phyloP scores from a whole-genome alignment of 2,888 invertebrate species.

The Pachydiplax longipennis region DNA sequence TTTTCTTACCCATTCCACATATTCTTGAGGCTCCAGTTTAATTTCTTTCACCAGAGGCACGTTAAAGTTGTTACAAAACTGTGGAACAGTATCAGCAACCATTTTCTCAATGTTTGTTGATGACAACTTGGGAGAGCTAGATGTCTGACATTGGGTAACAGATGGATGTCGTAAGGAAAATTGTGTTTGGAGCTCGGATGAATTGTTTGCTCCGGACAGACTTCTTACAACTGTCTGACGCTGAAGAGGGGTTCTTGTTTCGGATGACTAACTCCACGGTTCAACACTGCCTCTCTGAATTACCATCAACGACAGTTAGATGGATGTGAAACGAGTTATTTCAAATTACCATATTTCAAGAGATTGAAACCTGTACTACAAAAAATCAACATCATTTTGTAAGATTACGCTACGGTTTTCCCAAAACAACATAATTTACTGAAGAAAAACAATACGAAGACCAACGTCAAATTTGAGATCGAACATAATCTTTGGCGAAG shows the following conservation, averaged over 20 bases:
- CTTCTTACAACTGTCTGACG: background rate
- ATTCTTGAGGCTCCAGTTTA: constrained; percentile 34
- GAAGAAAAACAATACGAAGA: background rate
- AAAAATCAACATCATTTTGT: background rate
- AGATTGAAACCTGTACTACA: background rate
- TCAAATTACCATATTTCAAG: background rate
- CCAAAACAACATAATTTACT: background rate
- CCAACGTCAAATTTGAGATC: background rate
- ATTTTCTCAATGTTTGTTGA: background rate
- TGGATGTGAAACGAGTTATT: background rate
- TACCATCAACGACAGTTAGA: background rate
- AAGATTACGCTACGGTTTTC: background rate
- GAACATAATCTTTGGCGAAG: background rate
- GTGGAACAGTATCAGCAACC: background rate
- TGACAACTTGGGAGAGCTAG: background rate
- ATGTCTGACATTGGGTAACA: background rate
- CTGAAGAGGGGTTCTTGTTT: background rate
- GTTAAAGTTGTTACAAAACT: background rate
- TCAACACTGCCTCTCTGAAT: constrained; percentile 6
- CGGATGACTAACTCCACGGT: background rate
- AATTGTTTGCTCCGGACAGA: background rate
- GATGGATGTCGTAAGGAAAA: background rate
- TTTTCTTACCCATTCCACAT: background rate
- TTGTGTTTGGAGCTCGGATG: background rate
- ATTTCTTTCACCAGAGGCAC: background rate